Evolutionary conservation across 30 jellyfish, hydroid and myxozoan genomes (phyloP), one percentile per base, ranked within the genome.

Genomic region (Aurelia sp.): DNA sequence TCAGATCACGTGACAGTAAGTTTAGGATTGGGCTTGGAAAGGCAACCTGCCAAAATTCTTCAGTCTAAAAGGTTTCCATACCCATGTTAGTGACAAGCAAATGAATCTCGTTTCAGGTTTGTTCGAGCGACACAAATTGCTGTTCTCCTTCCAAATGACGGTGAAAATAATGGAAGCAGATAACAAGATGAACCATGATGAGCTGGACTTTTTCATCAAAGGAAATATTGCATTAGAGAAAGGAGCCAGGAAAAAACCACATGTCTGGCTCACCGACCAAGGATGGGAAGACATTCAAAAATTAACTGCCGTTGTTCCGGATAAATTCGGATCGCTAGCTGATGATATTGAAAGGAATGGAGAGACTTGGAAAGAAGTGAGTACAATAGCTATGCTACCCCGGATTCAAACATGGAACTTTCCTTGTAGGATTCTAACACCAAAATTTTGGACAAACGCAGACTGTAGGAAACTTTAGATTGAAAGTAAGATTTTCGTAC

Each of bases 91-190:
- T 7, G 55, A 44, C 15, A 9, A 44, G 15, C 15, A 44, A 44
- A 44, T 44, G 23, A 4, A 30, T 33, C 72, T 37, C 37, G 9
- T 73, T 63, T 20, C 74, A 93, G 98, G 98, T 66, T 67, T 93
- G 47, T 93, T 93, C 72, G 98, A 93, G 88, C 88, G 96, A 40
- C 98, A 93, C 96, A 93, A 93, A 69, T 77, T 93, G 74, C 78
- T 93, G 51, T 93, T 93, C 89, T 93, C 98, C 7, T 93, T 93
- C 85, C 98, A 93, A 93, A 93, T 93, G 98, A 87, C 98, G 27
- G 88, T 86, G 48, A 87, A 88, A 79, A 93, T 93, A 37, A 68
- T 93, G 97, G 97, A 93, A 67, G 89, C 97, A 22, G 98, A 93
- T 19, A 78, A 78, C 91, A 93, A 93, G 30, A 23, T 93, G 87